Base-by-base conservation (phyloP, 2,113 vertebrate species). In the Gracilinanus agilis region DNA sequence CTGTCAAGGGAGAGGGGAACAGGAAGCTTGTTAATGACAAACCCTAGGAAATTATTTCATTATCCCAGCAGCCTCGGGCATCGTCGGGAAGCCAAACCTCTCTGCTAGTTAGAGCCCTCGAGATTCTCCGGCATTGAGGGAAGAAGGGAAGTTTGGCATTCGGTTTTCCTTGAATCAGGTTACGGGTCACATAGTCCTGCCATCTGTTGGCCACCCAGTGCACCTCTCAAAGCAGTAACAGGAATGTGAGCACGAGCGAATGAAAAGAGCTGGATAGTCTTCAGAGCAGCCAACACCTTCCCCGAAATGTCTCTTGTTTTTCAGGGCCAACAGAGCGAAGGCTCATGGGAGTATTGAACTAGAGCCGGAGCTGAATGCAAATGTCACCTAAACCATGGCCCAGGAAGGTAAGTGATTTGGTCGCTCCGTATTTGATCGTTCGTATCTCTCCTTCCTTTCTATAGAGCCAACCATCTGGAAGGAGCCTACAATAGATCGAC, bases 1-100 rank as follows among this genome's bases (percentile, higher is more conserved):
- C 99, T 99, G 98, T 94, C 92, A 94, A 97, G 96, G 90, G 61
- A 90, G 13, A 97, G 56, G 9, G 92, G 90, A 83, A 94, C 53
- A 91, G 92, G 89, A 97, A 97, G 92, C 3, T 92, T 89, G 44
- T 97, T 93, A 96, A 95, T 93, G 61, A 95, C 89, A 89, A 94
- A 94, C 53, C 83, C 56, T 93, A 55, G 75, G 88, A 96, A 95
- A 95, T 94, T 92, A 56, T 94, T 40, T 54, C 54, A 54, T 97
- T 95, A 94, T 53, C 93, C 93, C 55, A 93, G 91, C 53, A 93
- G 92, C 55, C 83, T 90, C 24, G 67, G 34, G 91, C 89, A 13
- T 92, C 93, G 91, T 88, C 92, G 91, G 88, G 88, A 90, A 96
- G 94, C 16, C 89, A 93, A 93, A 24, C 96, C 94, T 96, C 94